Percentiles rank a stretch among this genome's conserved stretches.
These are phyloP conservation scores for Tillus elongatus DNA, from an alignment of 2,888 invertebrate genomes.

Conservation along the genomic window DNA sequence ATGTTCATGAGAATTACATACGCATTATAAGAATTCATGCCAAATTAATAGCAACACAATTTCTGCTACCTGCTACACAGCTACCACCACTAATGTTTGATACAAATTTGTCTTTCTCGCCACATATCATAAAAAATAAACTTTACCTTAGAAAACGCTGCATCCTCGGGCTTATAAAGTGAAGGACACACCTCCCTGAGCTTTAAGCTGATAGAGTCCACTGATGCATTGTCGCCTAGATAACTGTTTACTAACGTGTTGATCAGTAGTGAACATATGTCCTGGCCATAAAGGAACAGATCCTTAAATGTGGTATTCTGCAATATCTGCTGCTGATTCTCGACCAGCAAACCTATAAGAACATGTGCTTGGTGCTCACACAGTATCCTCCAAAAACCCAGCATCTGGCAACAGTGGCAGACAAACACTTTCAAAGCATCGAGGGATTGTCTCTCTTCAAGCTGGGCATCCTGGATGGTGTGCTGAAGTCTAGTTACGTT, in stretches of 20 bases:
- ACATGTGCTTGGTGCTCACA: conserved; percentile 87
- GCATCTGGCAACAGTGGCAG: conserved; percentile 75
- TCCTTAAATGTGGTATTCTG: conserved; percentile 62
- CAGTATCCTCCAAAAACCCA: conserved; percentile 87
- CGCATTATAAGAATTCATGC: too few species aligned
- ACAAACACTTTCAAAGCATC: conserved; percentile 58
- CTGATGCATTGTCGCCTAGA: conserved; percentile 89
- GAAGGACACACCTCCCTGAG: conserved; percentile 87
- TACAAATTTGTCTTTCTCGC: conserved; percentile 12
- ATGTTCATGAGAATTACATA: too few species aligned
- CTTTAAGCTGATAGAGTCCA: conserved; percentile 80
- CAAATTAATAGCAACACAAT: too few species aligned
- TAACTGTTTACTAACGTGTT: conserved; percentile 84
- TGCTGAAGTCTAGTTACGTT: conserved; percentile 24
- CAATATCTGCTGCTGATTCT: conserved; percentile 55
- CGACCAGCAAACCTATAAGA: conserved; percentile 59
- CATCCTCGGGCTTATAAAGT: conserved; percentile 90
- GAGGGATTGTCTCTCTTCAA: conserved; percentile 64
- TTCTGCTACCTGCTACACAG: too few species aligned
- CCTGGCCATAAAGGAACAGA: conserved; percentile 68
- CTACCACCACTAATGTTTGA: too few species aligned
- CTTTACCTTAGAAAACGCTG: conserved; percentile 82
- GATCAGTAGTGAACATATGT: conserved; percentile 66
- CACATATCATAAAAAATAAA: conserved; percentile 4
- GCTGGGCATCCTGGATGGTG: conserved; percentile 43